Evolutionary conservation across 2,888 invertebrate species (phyloP).

Genomic region (Drosophila neotestacea): DNA sequence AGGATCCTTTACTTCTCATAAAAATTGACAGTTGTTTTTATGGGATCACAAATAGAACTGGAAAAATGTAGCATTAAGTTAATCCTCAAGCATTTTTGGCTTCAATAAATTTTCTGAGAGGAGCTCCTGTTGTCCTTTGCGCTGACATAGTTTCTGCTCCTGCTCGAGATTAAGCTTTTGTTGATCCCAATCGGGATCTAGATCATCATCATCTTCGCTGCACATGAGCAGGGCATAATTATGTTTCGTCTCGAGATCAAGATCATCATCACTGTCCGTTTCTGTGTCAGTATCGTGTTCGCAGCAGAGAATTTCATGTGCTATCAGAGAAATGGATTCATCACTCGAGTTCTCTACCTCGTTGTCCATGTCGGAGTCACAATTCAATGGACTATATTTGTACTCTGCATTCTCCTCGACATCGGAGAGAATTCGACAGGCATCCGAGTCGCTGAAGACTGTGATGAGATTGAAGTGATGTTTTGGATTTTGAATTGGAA

Average conservation of each 20-base stretch:
- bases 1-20: background rate
- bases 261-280: slow-evolving; percentile 8
- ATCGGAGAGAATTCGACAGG: slow-evolving; percentile 4
- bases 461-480: background rate
- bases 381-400: slow-evolving; percentile 38
- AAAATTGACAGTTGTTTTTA: slow-evolving; percentile 9
- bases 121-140: background rate
- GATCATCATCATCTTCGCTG: slow-evolving; percentile 49
- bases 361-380: slow-evolving; percentile 42
- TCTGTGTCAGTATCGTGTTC: slow-evolving; percentile 50
- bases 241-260: slow-evolving; percentile 4
- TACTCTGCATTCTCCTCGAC: slow-evolving; percentile 8
- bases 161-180: background rate
- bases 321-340: slow-evolving; percentile 58
- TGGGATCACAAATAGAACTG: background rate
- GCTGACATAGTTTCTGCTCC: background rate
- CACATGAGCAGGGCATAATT: slow-evolving; percentile 33
- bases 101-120: background rate
- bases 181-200: background rate
- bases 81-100: background rate
- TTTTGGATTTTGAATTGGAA: background rate
- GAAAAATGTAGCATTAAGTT: background rate
- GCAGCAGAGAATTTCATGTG: slow-evolving; percentile 65
- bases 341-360: slow-evolving; percentile 34
- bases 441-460: slow-evolving; percentile 35